Evolutionary conservation across 1,140 invertebrate genomes (phyloP), one percentile per base, ranked within the genome.

Genomic region (Muscidifurax raptorellus): DNA sequence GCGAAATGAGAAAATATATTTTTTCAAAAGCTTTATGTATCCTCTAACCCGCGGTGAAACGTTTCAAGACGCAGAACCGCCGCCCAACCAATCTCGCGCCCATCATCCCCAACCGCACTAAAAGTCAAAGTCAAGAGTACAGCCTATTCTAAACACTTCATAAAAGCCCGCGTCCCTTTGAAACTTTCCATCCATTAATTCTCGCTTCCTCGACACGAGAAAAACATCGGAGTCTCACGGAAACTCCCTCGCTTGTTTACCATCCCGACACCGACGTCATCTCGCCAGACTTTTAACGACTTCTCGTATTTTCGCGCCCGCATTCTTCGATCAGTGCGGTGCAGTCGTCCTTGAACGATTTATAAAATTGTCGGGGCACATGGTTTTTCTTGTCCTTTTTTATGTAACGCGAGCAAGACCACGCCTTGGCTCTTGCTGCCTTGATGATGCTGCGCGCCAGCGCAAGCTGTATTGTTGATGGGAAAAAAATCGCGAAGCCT

Each of bases 281-380:
- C 18, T 52, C 18, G 13, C 2, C 47, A 22, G 18, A 52, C 13
- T 18, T 52, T 59, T 59, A 59, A 59, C 52, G 52, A 59, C 52
- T 59, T n/a, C 52, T 59, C 44, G 44, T 47, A 47, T 47, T 47
- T 47, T 47, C 15, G 44, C 44, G 44, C 44, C 15, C 44, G 44
- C 44, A 47, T 15, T 47, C 44, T 47, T 47, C 44, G 44, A 47
- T 47, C 52, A 18, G 67, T 30, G 67, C 27, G 1, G 67, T 28
- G 67, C 27, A 10, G 67, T 28, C 28, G 67, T 13, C 67, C 67
- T 69, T 69, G 67, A 69, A 69, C 67, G 67, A 69, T 69, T 69
- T 69, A 69, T 69, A 69, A 69, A 69, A 69, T 69, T 69, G 67
- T 30, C 67, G 18, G 71, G 15, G 71, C 22, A 30, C 32, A 40